These are phyloP conservation scores for Urosaurus nigricauda DNA, from an alignment of 2,797 vertebrate genomes.

Conservation along the genomic window DNA sequence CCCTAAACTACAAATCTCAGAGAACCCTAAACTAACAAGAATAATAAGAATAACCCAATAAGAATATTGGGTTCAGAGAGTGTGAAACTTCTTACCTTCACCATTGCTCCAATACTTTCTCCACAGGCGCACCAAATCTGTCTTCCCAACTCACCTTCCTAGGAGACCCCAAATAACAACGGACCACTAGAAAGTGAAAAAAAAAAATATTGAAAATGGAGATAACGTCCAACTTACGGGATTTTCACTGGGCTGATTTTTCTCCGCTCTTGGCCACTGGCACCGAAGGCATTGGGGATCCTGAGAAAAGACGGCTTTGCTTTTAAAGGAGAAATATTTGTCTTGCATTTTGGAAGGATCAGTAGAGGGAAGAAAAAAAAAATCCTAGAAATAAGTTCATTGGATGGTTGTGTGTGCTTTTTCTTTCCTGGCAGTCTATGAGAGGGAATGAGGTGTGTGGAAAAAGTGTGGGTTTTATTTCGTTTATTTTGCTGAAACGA, in stretches of 20 bases:
- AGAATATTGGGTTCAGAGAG: background rate
- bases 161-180: background rate
- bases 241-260: background rate
- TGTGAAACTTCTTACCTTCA: too few species aligned
- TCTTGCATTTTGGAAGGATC: constrained; percentile 47
- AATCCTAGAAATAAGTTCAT: constrained; percentile 65
- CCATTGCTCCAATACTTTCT: background rate
- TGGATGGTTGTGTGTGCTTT: constrained; percentile 50
- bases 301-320: constrained; percentile 4
- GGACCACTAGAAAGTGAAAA: rapidly evolving
- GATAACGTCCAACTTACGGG: constrained; percentile 53
- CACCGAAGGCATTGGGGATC: constrained; percentile 33
- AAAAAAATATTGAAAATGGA: background rate
- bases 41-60: background rate
- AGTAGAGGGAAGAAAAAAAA: constrained; percentile 36
- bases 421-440: constrained; percentile 75
- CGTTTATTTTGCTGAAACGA: constrained; percentile 35
- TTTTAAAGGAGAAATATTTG: constrained; percentile 60
- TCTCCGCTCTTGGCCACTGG: background rate
- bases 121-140: background rate
- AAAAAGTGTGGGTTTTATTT: constrained; percentile 63
- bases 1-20: too few species aligned
- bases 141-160: too few species aligned
- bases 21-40: too few species aligned
- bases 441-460: constrained; percentile 58